Evolutionary conservation across 2,113 vertebrate species (phyloP), one percentile per base, ranked within the genome.

Genomic region (Notarius quadriscutis): DNA sequence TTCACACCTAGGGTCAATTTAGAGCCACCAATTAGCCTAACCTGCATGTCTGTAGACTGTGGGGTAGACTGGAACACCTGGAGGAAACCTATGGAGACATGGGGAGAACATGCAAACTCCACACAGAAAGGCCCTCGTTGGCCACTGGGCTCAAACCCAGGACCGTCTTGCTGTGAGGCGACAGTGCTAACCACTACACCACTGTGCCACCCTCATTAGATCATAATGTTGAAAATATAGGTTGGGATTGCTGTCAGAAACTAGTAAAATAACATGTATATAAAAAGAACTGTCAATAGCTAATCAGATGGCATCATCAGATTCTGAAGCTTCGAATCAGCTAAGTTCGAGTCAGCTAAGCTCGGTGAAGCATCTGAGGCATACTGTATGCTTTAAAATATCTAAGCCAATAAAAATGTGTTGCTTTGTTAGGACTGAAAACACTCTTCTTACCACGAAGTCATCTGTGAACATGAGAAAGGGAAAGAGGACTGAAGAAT

Each of bases 401-500:
- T 48, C 0, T 48, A 48, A 27, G 30, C 51, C 2, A 1, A 25
- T 48, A 48, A 48, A 48, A 74, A 75, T 48, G 4, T 48, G 34
- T 48, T 74, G 41, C 18, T 48, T 74, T 74, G 20, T 48, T 75
- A 75, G 8, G 48, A n/a, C 77, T 17, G 22, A 88, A 74, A 84
- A 51, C 0, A n/a, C 65, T 83, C 84, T 77, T 86, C 50, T 72
- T 34, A 87, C 72, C 77, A 72, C 72, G 77, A 75, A 79, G 81
- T 77, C 77, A 85, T 60, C 88, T 91, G 86, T 80, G 89, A 87
- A 86, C 87, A 92, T 89, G 84, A 88, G 89, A 25, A 57, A 83
- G 81, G 81, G 87, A 87, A 69, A 77, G 57, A 84, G 20, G 30
- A 84, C 67, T 84, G 81, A 87, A 11, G 58, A 81, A 80, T 91